phyloP scores from a whole-genome alignment of 2,797 vertebrate species.

The Adrianichthys oophorus region DNA sequence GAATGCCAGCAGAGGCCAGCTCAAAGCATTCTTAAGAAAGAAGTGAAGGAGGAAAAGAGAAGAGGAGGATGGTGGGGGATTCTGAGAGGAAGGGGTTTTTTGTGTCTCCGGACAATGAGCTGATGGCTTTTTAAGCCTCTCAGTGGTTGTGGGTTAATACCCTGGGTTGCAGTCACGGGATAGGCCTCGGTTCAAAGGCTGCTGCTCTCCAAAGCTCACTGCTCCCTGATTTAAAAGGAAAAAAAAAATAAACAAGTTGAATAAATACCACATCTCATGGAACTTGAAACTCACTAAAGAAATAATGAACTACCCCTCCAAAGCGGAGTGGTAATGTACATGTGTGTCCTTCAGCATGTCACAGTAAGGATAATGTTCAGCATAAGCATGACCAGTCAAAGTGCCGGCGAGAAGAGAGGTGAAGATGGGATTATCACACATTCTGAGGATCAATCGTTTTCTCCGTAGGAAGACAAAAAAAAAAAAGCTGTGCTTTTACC shows the following conservation, averaged over 20 bases:
- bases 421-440: constrained; percentile 70
- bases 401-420: constrained; percentile 51
- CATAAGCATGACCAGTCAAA: constrained; percentile 44
- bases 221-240: constrained; percentile 55
- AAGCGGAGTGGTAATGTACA: constrained; percentile 19
- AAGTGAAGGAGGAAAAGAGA: constrained; percentile 59
- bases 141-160: constrained; percentile 83
- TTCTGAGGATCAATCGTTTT: constrained; percentile 60
- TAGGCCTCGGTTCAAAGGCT: constrained; percentile 72
- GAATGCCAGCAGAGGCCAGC: constrained; percentile 86
- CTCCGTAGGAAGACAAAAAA: constrained; percentile 19
- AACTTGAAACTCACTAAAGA: constrained; percentile 65
- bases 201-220: constrained; percentile 65
- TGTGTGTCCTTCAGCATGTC: constrained; percentile 47
- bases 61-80: constrained; percentile 67
- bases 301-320: constrained; percentile 67
- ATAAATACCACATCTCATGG: constrained; percentile 67
- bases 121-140: constrained; percentile 90
- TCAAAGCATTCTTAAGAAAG: constrained; percentile 72
- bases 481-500: constrained; percentile 22
- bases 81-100: constrained; percentile 80
- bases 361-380: constrained; percentile 54
- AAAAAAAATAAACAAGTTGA: constrained; percentile 69
- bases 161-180: constrained; percentile 75
- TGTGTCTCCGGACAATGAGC: constrained; percentile 88